Evolutionary conservation across 2,888 invertebrate species (phyloP), one percentile per base, ranked within the genome.

Genomic region (Altica lythri): DNA sequence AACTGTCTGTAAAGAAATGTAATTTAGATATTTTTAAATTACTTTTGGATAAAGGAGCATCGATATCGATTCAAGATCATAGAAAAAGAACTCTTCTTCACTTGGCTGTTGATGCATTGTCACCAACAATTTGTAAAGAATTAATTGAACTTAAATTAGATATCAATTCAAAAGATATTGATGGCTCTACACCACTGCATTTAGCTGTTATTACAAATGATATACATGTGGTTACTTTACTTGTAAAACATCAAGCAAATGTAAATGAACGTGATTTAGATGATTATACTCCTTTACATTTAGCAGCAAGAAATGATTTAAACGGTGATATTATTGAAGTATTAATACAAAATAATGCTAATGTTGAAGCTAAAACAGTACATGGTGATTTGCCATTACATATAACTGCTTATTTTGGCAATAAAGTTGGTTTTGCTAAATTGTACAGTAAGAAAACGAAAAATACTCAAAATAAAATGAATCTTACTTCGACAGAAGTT

Each of bases 361-460:
- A 38, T 18, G 14, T 22, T 1, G 51, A 63, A 16, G 14, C 44
- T 6, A 30, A 47, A 14, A 66, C 66, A 6, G 44, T 57, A 10
- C 48, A 64, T 22, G 66, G 65, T 8, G 66, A 66, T 51, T 37
- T 62, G 1, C 63, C 68, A 2, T 30, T 69, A 3, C 68, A 69
- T 35, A 50, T 64, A 12, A 67, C 68, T 30, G 66, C 65, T 12
- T 60, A 60, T 16, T 42, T 46, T 19, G 65, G 67, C 6, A 63
- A 65, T 34, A 60, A 57, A 12, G 51, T 46, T 12, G 64, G 53
- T 3, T 59, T 58, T 5, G 53, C 55, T 30, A 35, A 56, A 4
- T 50, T 66, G 22, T 62, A 56, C 48, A 55, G 46, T 8, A 57
- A 46, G 30, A 60, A 55, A 17, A 45, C 53, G 8, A 34, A 49